These are phyloP conservation scores for Notodonta ziczac DNA, from an alignment of 2,888 invertebrate species.

Conservation along the genomic window DNA sequence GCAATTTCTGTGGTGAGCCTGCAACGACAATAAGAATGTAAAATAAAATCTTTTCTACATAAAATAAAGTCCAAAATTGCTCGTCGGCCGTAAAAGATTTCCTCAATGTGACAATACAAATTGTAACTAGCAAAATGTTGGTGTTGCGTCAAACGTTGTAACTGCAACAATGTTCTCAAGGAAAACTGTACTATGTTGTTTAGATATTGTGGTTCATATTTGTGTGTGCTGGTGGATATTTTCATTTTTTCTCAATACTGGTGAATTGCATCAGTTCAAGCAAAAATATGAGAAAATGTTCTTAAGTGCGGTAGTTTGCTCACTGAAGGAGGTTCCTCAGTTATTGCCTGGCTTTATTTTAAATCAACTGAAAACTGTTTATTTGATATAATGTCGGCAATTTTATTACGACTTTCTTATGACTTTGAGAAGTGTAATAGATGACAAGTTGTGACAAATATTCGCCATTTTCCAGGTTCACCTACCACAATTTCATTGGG, in stretches of 20 bases:
- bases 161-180: constrained; percentile 9
- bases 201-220: background rate
- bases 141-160: constrained; percentile 32
- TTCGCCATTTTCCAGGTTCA: constrained; percentile 5
- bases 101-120: constrained; percentile 56
- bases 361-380: constrained; percentile 14
- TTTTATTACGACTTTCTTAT: no score
- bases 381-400: no score
- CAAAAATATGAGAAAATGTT: constrained; percentile 47
- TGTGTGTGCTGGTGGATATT: background rate
- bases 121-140: constrained; percentile 50
- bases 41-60: constrained; percentile 9
- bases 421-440: no score
- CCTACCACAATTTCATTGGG: constrained; percentile 9
- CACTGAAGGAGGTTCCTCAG: constrained; percentile 11
- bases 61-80: constrained; percentile 29
- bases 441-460: constrained; percentile 1
- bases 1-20: constrained; percentile 24
- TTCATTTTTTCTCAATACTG: constrained; percentile 8
- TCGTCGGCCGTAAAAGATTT: constrained; percentile 28
- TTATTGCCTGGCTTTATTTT: constrained; percentile 23
- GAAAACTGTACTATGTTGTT: background rate
- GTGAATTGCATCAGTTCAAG: constrained; percentile 17
- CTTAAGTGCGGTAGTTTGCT: constrained; percentile 34
- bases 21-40: constrained; percentile 1